phyloP scores from a whole-genome alignment of 1,140 invertebrate genomes.

The Drosophila melanogaster region DNA sequence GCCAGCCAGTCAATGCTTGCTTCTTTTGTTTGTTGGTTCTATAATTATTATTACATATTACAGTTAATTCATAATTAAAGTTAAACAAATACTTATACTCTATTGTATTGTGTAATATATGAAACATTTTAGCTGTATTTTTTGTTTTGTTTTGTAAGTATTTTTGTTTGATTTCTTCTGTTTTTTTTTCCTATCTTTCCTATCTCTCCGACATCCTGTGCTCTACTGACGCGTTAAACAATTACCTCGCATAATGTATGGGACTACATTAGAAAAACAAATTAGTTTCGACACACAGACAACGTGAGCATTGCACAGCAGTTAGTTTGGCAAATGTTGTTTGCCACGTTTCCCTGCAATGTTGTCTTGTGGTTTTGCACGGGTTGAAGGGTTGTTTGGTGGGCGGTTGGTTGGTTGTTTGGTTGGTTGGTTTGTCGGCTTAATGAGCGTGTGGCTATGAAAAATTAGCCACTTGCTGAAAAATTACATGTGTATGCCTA shows the following conservation, averaged over 20 bases:
- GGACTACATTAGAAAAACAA: constrained; percentile 73
- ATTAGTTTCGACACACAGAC: constrained; percentile 63
- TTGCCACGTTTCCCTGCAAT: constrained; percentile 29
- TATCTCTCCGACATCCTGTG: constrained; percentile 39
- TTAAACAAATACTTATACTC: constrained; percentile 79
- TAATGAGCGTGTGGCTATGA: constrained; percentile 78
- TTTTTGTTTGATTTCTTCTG: constrained; percentile 10
- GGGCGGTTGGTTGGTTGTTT: constrained; percentile 38
- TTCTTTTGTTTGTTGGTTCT: constrained; percentile 35
- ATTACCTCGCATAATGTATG: constrained; percentile 75
- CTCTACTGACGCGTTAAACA: constrained; percentile 69
- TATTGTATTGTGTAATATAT: constrained; percentile 74
- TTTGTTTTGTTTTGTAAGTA: constrained; percentile 32
- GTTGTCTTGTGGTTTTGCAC: constrained; percentile 27
- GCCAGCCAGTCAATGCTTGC: constrained; percentile 52
- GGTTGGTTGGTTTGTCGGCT: constrained; percentile 47
- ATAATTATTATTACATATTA: constrained; percentile 77
- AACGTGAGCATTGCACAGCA: constrained; percentile 34
- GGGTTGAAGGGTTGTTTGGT: constrained; percentile 49
- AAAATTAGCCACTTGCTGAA: constrained; percentile 80
- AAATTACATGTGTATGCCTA: constrained; percentile 68
- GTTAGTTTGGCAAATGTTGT: constrained; percentile 40
- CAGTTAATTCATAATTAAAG: constrained; percentile 78
- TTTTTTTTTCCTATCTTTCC: background rate
- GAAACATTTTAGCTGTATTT: constrained; percentile 57